phyloP scores from a whole-genome alignment of 2,113 vertebrate genomes.

The Sinocyclocheilus rhinocerous region DNA sequence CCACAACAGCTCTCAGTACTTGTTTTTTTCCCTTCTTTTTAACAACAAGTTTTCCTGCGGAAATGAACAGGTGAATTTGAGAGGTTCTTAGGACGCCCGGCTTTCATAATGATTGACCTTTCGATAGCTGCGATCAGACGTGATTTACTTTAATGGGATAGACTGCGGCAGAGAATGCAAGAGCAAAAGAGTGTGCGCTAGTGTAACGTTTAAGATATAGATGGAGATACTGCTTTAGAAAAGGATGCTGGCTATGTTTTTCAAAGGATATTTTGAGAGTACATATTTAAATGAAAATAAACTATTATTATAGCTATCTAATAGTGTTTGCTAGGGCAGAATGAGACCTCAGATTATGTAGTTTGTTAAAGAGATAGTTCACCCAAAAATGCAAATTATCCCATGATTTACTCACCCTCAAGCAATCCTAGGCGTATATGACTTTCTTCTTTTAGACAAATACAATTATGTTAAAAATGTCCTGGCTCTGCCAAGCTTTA shows the following conservation, averaged over 20 bases:
- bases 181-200: background rate
- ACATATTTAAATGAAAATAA: background rate
- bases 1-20: conserved; percentile 22
- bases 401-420: too few relatives aligned
- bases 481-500: too few relatives aligned
- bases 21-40: conserved; percentile 7
- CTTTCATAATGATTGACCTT: conserved; percentile 53
- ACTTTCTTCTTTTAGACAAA: too few relatives aligned
- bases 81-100: conserved; percentile 43
- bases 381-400: too few relatives aligned
- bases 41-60: conserved; percentile 52
- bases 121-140: conserved; percentile 24
- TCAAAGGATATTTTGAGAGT: background rate
- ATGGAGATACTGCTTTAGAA: background rate
- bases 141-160: conserved; percentile 26
- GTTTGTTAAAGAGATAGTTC: background rate
- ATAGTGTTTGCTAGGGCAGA: background rate
- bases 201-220: background rate
- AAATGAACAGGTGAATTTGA: conserved; percentile 55
- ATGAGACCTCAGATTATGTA: background rate
- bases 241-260: background rate
- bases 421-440: too few relatives aligned
- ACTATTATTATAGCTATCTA: background rate
- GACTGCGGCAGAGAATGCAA: background rate
- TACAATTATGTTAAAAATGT: too few relatives aligned